phyloP scores from a whole-genome alignment of 2,113 vertebrate genomes.

The Oreochromis tanganicae region DNA sequence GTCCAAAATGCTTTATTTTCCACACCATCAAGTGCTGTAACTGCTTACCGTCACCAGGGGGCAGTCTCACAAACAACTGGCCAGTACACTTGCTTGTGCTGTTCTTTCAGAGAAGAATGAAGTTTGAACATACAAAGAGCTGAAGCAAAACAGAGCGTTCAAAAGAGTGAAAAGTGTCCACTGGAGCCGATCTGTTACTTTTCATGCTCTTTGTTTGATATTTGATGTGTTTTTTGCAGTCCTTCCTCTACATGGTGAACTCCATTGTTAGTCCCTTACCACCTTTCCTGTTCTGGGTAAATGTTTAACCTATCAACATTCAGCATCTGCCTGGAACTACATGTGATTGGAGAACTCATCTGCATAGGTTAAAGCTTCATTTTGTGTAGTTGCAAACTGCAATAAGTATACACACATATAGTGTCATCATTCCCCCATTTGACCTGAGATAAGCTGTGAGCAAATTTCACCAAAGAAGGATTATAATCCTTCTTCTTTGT shows the following conservation, averaged over 20 bases:
- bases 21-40: neutral
- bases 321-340: neutral
- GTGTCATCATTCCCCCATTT: neutral
- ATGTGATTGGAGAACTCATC: neutral
- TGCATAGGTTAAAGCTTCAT: rapidly evolving
- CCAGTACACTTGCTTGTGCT: rapidly evolving
- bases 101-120: neutral
- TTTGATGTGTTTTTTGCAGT: no score
- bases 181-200: neutral
- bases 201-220: no score
- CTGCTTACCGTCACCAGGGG: neutral
- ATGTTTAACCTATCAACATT: neutral
- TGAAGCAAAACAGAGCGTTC: neutral
- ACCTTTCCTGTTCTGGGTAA: neutral
- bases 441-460: neutral
- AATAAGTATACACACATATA: rapidly evolving
- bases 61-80: neutral
- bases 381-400: rapidly evolving
- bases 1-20: neutral
- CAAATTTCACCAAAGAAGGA: neutral
- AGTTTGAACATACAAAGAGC: neutral
- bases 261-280: neutral
- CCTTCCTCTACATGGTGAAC: rapidly evolving
- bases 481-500: neutral
- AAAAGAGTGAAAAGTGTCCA: neutral